Base-by-base conservation (phyloP, 2,888 invertebrate species). In the Nezara viridula region DNA sequence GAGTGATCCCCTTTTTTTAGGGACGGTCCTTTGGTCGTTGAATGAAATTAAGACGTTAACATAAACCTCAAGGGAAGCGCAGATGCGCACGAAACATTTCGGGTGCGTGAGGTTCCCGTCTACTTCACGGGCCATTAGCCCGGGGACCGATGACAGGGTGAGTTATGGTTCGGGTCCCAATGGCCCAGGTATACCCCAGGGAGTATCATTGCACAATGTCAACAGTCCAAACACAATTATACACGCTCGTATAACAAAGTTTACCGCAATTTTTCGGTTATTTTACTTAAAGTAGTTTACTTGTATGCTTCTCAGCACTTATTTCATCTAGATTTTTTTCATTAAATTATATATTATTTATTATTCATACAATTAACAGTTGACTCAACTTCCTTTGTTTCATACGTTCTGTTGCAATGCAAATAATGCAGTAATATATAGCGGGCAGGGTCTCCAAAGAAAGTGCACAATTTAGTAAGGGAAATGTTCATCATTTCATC, bases 71-170 rank as follows among this genome's bases (percentile, higher is more conserved):
- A 86, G 86, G 55, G 86, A 37, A 7, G 12, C 9, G 86, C 86
- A 86, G 86, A 86, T 86, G 86, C 44, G 44, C 2, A 40, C 40
- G 52, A 60, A 86, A 86, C 55, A 60, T 86, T 86, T 86, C 55
- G 86, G 40, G 44, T 37, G 10, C 44, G 40, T 47, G 81, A 73
- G 16, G 66, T 73, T 73, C 81, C 40, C 55, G 52, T 40, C n/a
- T 21, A 86, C 86, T 86, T 86, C 55, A 52, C 86, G 55, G 86
- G n/a, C 86, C 86, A 86, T 86, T 86, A 86, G 52, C 12, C 55
- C 40, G 14, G 14, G 14, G 2, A 37, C 16, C 52, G 86, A 86
- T 86, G 86, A 86, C 86, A 55, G 86, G 10, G 24, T 86, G 86
- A 86, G 86, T 86, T 86, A 86, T 86, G 40, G 60, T 2, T 6